Base-by-base conservation (phyloP, 1,140 invertebrate species). In the Pseudomyrmex sp. region DNA sequence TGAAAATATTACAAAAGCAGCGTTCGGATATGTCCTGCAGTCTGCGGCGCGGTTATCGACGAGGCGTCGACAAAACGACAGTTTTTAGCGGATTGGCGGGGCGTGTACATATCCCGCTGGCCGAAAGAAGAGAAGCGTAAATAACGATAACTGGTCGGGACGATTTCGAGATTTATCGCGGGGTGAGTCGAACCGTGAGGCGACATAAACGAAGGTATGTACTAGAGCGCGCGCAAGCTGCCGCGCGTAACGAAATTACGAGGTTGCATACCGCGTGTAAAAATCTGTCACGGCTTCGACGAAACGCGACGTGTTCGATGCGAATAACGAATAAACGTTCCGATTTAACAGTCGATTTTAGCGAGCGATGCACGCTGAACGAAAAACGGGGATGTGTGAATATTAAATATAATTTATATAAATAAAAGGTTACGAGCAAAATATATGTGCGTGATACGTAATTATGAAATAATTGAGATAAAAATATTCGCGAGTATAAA, bases 161-260 rank as follows among this genome's bases (percentile, higher is more conserved):
- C 56, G 56, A 85, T 86, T 69, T 74, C 8, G 61, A 54, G 59
- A 86, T 86, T 86, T 86, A 86, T 85, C 54, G 76, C 56, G 18
- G 44, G 35, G 20, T 10, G 56, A 63, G 61, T 58, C 69, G 75
- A 62, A 35, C 10, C 56, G n/a, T 44, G 54, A 58, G n/a, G 46
- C 62, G 75, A 79, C 56, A 79, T 79, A 79, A 79, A 79, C 20
- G 74, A 44, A 20, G 12, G 8, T 58, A 35, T 35, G 35, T 35
- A 44, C 35, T 12, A 44, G 50, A 56, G 13, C 26, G 63, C 63
- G 44, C 1, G 66, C n/a, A 18, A 61, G 56, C 50, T 15, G 62
- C 35, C 15, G 52, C 50, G 44, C 9, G 48, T 66, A 76, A 84
- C 73, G 56, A 77, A 84, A 77, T 84, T 84, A 84, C 82, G 35